Conservation (phyloP, 2,888 invertebrate genomes). For the Steinernema carpocapsae region DNA sequence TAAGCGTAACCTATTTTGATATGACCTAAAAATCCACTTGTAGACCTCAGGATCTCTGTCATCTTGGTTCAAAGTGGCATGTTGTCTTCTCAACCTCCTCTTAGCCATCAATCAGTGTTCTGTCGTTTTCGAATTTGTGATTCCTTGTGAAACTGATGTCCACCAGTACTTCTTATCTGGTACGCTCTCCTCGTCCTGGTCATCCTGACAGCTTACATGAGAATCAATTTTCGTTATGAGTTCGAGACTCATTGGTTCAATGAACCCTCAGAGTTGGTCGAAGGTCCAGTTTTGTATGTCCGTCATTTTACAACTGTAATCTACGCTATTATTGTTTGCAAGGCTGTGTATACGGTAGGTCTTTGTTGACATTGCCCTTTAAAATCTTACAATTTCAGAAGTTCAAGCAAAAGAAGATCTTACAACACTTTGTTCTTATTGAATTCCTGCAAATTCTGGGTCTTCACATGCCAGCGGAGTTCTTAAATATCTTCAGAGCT, state of each 20-base stretch:
- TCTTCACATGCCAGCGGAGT: not conserved
- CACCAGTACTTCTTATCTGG: slow-evolving; percentile 9
- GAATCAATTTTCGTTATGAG: not conserved
- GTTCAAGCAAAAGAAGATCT: not conserved
- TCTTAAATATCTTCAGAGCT: not conserved
- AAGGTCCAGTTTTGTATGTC: not conserved
- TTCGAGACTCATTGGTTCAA: not conserved
- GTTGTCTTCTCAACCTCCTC: too few species aligned
- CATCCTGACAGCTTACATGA: not conserved
- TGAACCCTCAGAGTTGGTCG: not conserved
- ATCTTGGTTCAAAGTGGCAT: too few species aligned
- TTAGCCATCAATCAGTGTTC: not conserved
- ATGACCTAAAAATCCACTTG: too few species aligned
- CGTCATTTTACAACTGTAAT: not conserved
- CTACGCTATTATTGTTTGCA: not conserved
- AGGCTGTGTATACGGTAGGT: not conserved
- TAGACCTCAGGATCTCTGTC: not conserved
- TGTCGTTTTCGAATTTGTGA: not conserved
- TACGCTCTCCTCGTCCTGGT: slow-evolving; percentile 3
- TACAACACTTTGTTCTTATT: not conserved
- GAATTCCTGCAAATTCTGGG: not conserved
- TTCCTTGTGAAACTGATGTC: not conserved
- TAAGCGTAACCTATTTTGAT: too few species aligned
- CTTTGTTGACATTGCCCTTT: too few species aligned
- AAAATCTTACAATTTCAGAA: not conserved